These are phyloP conservation scores for Pygoscelis antarcticus DNA, from an alignment of 2,113 vertebrate genomes.

Conservation along the genomic window DNA sequence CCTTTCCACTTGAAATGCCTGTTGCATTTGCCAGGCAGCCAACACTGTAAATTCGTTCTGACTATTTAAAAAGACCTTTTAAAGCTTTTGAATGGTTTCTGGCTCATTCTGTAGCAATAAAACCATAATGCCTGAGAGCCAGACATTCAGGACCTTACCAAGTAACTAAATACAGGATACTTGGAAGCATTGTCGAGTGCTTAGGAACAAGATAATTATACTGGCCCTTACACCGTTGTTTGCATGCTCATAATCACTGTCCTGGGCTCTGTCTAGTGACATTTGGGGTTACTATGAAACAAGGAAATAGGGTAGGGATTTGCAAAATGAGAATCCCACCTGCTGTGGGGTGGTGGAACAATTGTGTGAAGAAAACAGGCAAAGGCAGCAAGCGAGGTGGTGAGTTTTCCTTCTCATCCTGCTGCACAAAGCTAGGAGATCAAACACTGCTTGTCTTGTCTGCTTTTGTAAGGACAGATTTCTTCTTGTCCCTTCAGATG, in stretches of 20 bases:
- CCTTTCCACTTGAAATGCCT: slow-evolving; percentile 43
- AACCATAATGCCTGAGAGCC: slow-evolving; percentile 23
- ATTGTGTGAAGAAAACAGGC: background rate
- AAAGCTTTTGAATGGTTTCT: slow-evolving; percentile 53
- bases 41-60: slow-evolving; percentile 54
- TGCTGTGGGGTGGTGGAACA: background rate
- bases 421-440: background rate
- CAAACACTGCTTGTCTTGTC: background rate
- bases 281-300: background rate
- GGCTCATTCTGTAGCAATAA: slow-evolving; percentile 54
- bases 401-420: background rate
- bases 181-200: background rate
- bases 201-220: slow-evolving; percentile 28
- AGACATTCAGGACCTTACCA: slow-evolving; percentile 27
- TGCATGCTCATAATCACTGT: background rate
- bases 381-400: background rate
- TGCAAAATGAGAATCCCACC: background rate
- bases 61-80: slow-evolving; percentile 57
- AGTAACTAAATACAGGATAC: slow-evolving; percentile 27
- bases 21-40: slow-evolving; percentile 50
- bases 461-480: background rate
- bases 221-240: background rate
- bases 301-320: background rate
- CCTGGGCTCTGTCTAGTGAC: background rate
- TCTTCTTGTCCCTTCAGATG: background rate